Base-by-base conservation (phyloP, 2,888 invertebrate genomes). In the Muschampia plurimacula region DNA sequence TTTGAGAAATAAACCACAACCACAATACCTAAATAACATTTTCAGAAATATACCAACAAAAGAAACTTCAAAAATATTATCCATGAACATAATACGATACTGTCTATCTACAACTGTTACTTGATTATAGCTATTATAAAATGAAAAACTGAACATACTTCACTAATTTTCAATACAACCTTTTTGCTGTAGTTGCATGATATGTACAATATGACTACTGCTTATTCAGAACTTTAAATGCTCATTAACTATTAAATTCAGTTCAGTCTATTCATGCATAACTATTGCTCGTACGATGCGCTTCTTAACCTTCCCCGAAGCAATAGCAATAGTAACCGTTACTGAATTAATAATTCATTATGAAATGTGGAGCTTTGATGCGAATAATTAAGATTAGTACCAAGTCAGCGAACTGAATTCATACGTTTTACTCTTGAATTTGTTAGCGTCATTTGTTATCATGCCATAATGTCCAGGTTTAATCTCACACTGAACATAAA, bases 321-420 rank as follows among this genome's bases (percentile, higher is more conserved):
- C 60, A 67, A 62, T 28, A 62, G 71, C 49, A 72, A 52, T 36
- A 64, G 36, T 44, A 41, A 74, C 74, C 67, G 74, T 74, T 73
- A 74, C 60, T 41, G 60, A 67, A 72, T 72, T 67, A 72, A 72
- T 72, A 67, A 72, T 72, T 72, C 66, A 66, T 71, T 71, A 66
- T 71, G 65, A 66, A 71, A 66, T 66, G 46, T 55, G 39, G 71
- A 71, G 71, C 66, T 71, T 71, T 66, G 65, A 65, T 49, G 49
- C 65, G 65, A 71, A 70, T 70, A 70, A 57, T 70, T 70, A 64
- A 69, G 69, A 57, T 64, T 57, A 64, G 57, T 22, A 28, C 9
- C 13, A 44, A 55, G 55, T 39, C 63, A 41, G 69, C 64, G 64
- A 69, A 69, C 55, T 69, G 55, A 64, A 64, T 55, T 49, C 55